Conservation (phyloP, 2,888 invertebrate genomes). For the Acanthoscelides obtectus region DNA sequence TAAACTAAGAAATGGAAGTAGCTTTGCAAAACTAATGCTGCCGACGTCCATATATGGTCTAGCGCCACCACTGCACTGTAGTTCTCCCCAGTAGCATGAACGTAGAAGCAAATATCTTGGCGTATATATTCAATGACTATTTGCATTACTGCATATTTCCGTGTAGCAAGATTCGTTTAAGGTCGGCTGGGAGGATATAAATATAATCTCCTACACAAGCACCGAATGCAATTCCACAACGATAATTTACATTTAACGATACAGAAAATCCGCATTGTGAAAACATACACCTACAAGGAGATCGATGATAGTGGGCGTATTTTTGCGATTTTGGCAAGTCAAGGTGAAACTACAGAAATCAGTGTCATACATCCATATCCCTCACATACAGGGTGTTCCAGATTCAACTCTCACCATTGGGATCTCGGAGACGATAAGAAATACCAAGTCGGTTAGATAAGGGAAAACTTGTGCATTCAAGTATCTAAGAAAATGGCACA, state of each 20-base stretch:
- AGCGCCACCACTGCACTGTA: no score
- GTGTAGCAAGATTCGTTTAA: background rate
- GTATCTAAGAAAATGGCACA: no score
- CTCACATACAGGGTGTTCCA: no score
- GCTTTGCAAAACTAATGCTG: no score
- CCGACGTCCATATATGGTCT: no score
- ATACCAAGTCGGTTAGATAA: no score
- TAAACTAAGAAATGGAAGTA: no score
- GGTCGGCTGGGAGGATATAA: background rate
- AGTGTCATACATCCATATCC: no score
- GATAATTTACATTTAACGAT: slow-evolving; percentile 12
- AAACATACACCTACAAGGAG: background rate
- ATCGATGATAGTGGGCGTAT: background rate
- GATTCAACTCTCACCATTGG: no score
- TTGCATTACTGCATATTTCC: background rate
- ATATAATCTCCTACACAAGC: background rate
- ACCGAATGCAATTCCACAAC: slow-evolving; percentile 1
- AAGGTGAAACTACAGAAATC: no score
- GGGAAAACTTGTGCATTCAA: background rate
- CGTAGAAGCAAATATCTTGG: background rate
- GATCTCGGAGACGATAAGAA: no score
- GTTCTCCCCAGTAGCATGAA: background rate
- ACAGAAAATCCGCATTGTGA: background rate
- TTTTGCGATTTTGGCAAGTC: background rate
- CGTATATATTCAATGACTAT: background rate